Base-by-base conservation (phyloP, 1,140 invertebrate species). In the Diuraphis noxia region DNA sequence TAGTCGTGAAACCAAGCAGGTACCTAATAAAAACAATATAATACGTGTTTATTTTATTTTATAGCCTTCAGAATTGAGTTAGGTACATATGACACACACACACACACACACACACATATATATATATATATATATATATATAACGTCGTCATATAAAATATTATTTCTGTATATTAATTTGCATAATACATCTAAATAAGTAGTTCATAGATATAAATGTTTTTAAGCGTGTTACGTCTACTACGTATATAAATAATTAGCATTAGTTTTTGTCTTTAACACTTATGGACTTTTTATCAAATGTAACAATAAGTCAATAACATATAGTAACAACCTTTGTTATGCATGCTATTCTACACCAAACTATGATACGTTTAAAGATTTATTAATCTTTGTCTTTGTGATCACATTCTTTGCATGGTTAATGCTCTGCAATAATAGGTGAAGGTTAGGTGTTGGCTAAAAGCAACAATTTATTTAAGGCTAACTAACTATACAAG, bases 171-270 rank as follows among this genome's bases (percentile, higher is more conserved):
- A 86, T 21, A 43, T 43, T 84, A 86, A 86, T 49, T 86, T 49
- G 38, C 43, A 52, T 86, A 49, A 86, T 52, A 52, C 6, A 86
- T 86, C n/a, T 36, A 86, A 86, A 86, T 41, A 85, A 85, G 82
- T 85, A 25, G 19, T 84, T n/a, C 23, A 36, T n/a, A n/a, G n/a
- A n/a, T 79, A 72, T n/a, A 72, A 72, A n/a, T n/a, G 6, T 46
- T 38, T 38, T 85, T 43, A 46, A 21, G 41, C 13, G 56, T 34
- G 13, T n/a, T 72, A n/a, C 56, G n/a, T 34, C 7, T 46, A 85
- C 84, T 85, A 85, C 84, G 84, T 34, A 86, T 10, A 46, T 85
- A 4, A 34, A 36, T 43, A 38, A 86, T 36, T 36, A 36, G n/a
- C 43, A 36, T 52, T 86, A 19, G 23, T 85, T 86, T 52, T 25